These are phyloP conservation scores for Planococcus citri DNA, from an alignment of 1,140 invertebrate species.

Conservation along the genomic window DNA sequence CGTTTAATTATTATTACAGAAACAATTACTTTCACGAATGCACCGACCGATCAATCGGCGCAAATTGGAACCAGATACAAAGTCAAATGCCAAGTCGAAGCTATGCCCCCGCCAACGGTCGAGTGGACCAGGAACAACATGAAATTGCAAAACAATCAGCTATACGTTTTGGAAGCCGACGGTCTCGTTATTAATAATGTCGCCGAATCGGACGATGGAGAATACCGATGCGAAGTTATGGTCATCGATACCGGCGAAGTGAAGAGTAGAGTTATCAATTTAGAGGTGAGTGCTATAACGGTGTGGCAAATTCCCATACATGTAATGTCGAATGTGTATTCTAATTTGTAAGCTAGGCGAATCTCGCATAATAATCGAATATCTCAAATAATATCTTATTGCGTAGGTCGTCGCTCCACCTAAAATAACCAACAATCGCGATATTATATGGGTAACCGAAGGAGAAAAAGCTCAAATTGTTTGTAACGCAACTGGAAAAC, in stretches of 20 bases:
- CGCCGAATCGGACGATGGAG: slow-evolving; percentile 64
- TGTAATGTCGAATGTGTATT: neutral
- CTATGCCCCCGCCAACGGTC: slow-evolving; percentile 66
- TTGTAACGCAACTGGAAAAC: slow-evolving; percentile 70
- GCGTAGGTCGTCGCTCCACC: neutral
- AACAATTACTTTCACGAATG: slow-evolving; percentile 70
- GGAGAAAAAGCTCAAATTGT: slow-evolving; percentile 56
- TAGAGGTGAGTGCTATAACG: slow-evolving; percentile 52
- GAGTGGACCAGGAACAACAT: slow-evolving; percentile 72
- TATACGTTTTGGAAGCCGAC: slow-evolving; percentile 59
- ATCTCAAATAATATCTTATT: neutral
- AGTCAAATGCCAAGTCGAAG: slow-evolving; percentile 69
- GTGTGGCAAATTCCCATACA: neutral
- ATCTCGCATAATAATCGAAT: neutral
- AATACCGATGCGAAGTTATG: slow-evolving; percentile 70
- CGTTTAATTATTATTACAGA: slow-evolving; percentile 41
- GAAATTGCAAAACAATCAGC: slow-evolving; percentile 41
- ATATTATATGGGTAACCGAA: slow-evolving; percentile 46
- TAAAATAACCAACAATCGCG: neutral
- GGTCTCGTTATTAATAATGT: slow-evolving; percentile 67
- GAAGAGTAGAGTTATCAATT: slow-evolving; percentile 54
- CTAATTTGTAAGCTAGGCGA: neutral
- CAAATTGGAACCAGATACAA: slow-evolving; percentile 59
- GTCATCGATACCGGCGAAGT: slow-evolving; percentile 67
- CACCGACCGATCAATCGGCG: slow-evolving; percentile 69